Evolutionary conservation across 2,888 invertebrate species (phyloP).

Genomic region (Ashinkailepas kermadecensis): DNA sequence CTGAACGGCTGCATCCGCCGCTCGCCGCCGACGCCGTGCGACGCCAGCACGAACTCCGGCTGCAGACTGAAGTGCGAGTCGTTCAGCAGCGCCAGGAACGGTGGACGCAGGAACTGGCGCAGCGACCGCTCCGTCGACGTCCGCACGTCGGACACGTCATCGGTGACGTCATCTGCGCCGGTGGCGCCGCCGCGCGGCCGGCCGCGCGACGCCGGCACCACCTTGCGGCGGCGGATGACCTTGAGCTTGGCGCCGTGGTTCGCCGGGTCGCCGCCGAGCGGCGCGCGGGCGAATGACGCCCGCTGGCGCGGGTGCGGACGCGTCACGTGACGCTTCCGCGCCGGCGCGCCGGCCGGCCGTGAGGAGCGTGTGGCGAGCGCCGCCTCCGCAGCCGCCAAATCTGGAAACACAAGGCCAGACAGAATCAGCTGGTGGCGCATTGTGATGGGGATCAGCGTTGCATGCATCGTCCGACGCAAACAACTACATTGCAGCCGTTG

Average conservation of each 20-base stretch:
- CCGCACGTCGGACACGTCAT: no score
- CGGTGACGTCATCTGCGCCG: not conserved
- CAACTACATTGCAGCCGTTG: no score
- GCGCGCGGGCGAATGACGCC: not conserved
- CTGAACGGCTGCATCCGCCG: conserved; percentile 4
- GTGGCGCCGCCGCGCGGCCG: not conserved
- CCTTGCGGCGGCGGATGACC: conserved; percentile 18
- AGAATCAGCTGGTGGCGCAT: no score
- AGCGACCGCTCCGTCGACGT: conserved; percentile 1
- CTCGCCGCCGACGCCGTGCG: not conserved
- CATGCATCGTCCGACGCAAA: no score
- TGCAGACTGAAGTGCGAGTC: conserved; percentile 8
- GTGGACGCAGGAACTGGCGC: not conserved
- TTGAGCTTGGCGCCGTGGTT: not conserved
- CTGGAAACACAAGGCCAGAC: not conserved
- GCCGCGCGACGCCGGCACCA: not conserved
- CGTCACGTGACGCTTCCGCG: not conserved
- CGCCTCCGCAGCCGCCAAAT: not conserved
- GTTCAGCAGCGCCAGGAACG: conserved; percentile 19
- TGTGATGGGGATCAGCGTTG: no score
- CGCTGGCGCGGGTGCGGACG: not conserved
- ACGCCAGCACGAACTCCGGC: conserved; percentile 1
- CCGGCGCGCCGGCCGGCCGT: not conserved
- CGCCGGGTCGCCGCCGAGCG: not conserved
- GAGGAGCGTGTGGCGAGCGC: not conserved